These are phyloP conservation scores for Tenebrio molitor DNA, from an alignment of 1,140 invertebrate genomes.

Conservation along the genomic window DNA sequence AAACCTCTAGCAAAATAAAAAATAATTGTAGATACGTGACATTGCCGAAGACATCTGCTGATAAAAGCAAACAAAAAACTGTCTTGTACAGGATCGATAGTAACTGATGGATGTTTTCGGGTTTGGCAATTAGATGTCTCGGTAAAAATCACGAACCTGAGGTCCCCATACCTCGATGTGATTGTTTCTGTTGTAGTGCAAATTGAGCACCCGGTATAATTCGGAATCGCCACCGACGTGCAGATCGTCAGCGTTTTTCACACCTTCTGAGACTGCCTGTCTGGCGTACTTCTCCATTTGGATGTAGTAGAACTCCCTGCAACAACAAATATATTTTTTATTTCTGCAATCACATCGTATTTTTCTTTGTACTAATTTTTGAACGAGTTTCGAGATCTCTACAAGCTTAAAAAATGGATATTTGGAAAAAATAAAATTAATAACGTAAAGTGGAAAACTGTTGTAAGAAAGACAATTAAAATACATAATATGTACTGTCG, in stretches of 20 bases:
- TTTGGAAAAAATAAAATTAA: too few relatives aligned
- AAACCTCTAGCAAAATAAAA: slow-evolving; percentile 18
- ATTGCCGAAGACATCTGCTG: slow-evolving; percentile 52
- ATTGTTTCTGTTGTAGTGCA: slow-evolving; percentile 99
- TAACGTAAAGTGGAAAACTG: too few relatives aligned
- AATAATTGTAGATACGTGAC: slow-evolving; percentile 46
- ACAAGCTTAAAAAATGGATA: too few relatives aligned
- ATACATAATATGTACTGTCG: too few relatives aligned
- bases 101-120: slow-evolving; percentile 24
- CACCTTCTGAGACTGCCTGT: slow-evolving; percentile 96
- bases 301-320: slow-evolving; percentile 99
- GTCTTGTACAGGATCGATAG: slow-evolving; percentile 9
- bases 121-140: slow-evolving; percentile 58
- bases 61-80: slow-evolving; percentile 43
- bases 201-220: slow-evolving; percentile 96
- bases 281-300: slow-evolving; percentile 99
- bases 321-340: slow-evolving; percentile 15
- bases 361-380: not conserved
- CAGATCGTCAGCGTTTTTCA: slow-evolving; percentile 93
- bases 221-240: slow-evolving; percentile 95
- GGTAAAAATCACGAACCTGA: slow-evolving; percentile 70
- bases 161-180: slow-evolving; percentile 96
- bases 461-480: too few relatives aligned
- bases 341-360: not conserved
- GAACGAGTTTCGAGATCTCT: too few relatives aligned